These are phyloP conservation scores for Chionodraco myersi DNA, from an alignment of 2,113 vertebrate genomes.

Conservation along the genomic window DNA sequence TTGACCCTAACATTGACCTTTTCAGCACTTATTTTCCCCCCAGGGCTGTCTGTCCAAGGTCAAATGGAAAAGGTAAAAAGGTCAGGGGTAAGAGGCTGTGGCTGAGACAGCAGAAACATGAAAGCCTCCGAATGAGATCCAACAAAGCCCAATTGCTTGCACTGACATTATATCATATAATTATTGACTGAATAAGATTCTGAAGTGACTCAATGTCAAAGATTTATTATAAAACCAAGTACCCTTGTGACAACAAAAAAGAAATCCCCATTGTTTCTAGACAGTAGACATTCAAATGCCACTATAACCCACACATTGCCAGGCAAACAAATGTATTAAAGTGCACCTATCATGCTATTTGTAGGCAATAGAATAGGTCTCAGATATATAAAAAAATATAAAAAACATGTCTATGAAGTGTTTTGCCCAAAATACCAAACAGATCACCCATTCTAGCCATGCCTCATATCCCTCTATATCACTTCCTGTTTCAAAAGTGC, in stretches of 20 bases:
- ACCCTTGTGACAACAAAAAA: not conserved
- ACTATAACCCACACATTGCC: not conserved
- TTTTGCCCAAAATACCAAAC: no score
- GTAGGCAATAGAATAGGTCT: no score
- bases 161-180: not conserved
- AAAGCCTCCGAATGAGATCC: not conserved
- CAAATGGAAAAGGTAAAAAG: conserved; percentile 37
- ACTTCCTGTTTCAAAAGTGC: no score
- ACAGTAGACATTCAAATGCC: not conserved
- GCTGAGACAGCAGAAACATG: conserved; percentile 44
- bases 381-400: no score
- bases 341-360: no score
- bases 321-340: not conserved
- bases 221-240: not conserved
- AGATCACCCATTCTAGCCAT: no score
- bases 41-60: conserved; percentile 18
- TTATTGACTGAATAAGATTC: not conserved
- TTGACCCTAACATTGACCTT: conserved; percentile 50
- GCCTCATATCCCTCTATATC: no score
- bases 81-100: conserved; percentile 5
- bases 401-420: no score
- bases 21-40: conserved; percentile 20
- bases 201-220: not conserved
- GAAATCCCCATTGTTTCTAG: not conserved
- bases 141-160: not conserved